Evolutionary conservation across 2,113 vertebrate genomes (phyloP).

Genomic region (Chlorodrepanis virens): DNA sequence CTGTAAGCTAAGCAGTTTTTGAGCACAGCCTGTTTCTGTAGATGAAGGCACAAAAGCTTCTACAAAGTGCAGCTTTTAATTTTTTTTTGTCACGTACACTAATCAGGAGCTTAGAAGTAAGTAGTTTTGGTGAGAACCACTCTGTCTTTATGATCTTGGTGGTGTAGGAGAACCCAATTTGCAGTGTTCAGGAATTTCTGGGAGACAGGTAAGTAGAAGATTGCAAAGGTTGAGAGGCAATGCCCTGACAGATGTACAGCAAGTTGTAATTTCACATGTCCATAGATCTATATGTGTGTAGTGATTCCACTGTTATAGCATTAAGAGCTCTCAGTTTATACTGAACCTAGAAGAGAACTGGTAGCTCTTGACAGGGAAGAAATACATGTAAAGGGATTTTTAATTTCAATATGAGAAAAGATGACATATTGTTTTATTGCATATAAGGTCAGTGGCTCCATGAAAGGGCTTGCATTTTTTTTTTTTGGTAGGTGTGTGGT

Average conservation of each 20-base stretch:
- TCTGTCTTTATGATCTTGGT: not conserved
- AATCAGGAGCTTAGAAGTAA: not conserved
- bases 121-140: not conserved
- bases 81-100: not conserved
- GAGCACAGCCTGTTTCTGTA: conserved; percentile 58
- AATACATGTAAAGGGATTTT: not conserved
- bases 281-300: not conserved
- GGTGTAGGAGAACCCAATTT: not conserved
- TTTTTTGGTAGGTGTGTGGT: not conserved
- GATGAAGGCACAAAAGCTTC: conserved; percentile 33
- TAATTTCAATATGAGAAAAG: not conserved
- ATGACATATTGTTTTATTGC: not conserved
- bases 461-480: not conserved
- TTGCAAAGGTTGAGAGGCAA: not conserved
- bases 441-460: not conserved
- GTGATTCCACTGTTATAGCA: not conserved
- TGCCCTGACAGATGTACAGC: not conserved
- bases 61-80: not conserved
- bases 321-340: not conserved
- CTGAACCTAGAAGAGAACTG: not conserved
- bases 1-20: conserved; percentile 53
- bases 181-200: not conserved
- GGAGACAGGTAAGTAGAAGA: not conserved
- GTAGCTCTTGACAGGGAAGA: not conserved
- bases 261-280: not conserved